phyloP scores from a whole-genome alignment of 2,113 vertebrate species.

The Myxocyprinus asiaticus region DNA sequence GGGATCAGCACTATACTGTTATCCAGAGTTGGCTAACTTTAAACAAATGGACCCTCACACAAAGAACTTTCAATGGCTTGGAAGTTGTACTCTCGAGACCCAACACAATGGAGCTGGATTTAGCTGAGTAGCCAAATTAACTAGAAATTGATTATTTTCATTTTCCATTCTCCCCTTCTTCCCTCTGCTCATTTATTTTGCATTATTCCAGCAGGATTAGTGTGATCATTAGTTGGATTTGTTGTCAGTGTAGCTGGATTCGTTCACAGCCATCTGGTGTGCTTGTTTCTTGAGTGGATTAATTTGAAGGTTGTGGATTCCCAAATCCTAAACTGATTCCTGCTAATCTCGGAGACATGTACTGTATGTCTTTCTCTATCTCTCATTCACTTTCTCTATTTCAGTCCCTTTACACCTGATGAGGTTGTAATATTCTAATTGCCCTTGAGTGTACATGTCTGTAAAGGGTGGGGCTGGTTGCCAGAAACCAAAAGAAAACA shows the following conservation, averaged over 20 bases:
- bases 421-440: too few relatives aligned
- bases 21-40: neutral
- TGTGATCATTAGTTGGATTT: conserved; percentile 68
- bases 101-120: neutral
- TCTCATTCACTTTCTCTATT: too few relatives aligned
- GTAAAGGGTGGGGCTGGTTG: too few relatives aligned
- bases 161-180: conserved; percentile 5
- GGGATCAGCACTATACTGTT: neutral
- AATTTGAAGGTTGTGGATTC: conserved; percentile 62
- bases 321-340: conserved; percentile 54
- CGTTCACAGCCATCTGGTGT: conserved; percentile 69
- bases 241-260: conserved; percentile 63
- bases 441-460: too few relatives aligned
- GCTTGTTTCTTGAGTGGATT: conserved; percentile 66
- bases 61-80: conserved; percentile 7
- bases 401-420: too few relatives aligned
- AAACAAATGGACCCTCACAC: neutral
- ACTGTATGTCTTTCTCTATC: neutral
- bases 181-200: conserved; percentile 49
- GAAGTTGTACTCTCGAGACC: neutral
- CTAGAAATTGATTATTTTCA: neutral
- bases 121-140: conserved; percentile 30
- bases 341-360: conserved; percentile 57
- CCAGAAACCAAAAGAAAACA: too few relatives aligned
- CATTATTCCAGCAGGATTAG: conserved; percentile 46